Evolutionary conservation across 1,140 invertebrate genomes (phyloP).

Genomic region (Myzus persicae): DNA sequence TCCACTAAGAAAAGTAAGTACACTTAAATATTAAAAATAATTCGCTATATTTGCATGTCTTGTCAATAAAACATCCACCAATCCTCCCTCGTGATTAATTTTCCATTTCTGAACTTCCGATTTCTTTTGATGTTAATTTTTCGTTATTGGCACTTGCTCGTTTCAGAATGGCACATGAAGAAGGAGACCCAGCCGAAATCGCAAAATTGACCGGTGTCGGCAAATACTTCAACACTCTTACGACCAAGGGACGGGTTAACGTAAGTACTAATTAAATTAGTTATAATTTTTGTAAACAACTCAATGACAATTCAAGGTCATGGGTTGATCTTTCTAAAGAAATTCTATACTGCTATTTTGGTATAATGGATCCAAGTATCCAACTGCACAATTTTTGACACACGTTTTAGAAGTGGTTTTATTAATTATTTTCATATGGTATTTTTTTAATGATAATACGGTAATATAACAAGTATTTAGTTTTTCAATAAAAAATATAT

Average conservation of each 20-base stretch:
- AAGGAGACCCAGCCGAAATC: slow-evolving; percentile 57
- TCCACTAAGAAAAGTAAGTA: not conserved
- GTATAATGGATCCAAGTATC: not conserved
- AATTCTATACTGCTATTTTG: not conserved
- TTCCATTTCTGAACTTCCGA: not conserved
- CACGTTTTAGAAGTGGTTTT: not conserved
- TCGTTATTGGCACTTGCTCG: not conserved
- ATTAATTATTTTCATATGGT: not conserved
- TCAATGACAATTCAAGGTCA: slow-evolving; percentile 53
- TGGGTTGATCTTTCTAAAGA: not conserved
- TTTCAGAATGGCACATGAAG: slow-evolving; percentile 49
- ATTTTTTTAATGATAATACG: not conserved
- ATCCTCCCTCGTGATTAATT: not conserved
- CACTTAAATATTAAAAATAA: not conserved
- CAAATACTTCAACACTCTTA: slow-evolving; percentile 53
- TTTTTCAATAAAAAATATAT: not conserved
- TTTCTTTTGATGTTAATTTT: not conserved
- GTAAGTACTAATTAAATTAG: slow-evolving; percentile 22
- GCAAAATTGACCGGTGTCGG: slow-evolving; percentile 48
- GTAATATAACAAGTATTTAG: not conserved
- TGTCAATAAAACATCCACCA: not conserved
- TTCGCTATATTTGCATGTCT: not conserved
- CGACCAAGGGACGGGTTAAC: slow-evolving; percentile 49
- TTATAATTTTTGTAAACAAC: not conserved
- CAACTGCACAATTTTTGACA: not conserved